A percentile compares a stretch with the other conserved stretches of the same genome.
Conservation (phyloP, 1,140 invertebrate genomes). For the Copidosoma floridanum region DNA sequence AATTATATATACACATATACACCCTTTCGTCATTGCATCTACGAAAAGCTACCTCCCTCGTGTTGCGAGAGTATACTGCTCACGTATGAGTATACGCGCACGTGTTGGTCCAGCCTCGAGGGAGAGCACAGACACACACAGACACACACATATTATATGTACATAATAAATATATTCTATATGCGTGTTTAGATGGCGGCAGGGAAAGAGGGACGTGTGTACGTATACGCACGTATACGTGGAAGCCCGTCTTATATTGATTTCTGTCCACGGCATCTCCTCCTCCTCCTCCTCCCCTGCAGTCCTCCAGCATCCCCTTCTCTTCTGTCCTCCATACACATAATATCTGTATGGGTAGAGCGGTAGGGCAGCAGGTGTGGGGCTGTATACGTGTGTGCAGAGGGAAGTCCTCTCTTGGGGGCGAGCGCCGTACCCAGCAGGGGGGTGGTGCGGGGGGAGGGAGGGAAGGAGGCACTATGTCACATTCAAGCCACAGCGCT, state of each 20-base stretch:
- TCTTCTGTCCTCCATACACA: neutral
- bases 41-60: too few relatives aligned
- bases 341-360: too few relatives aligned
- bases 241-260: constrained; percentile 55
- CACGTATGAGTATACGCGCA: too few relatives aligned
- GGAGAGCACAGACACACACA: constrained; percentile 30
- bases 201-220: constrained; percentile 24
- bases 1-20: too few relatives aligned
- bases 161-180: too few relatives aligned
- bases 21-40: too few relatives aligned
- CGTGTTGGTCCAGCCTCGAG: constrained; percentile 53
- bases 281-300: constrained; percentile 23
- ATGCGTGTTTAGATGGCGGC: too few relatives aligned
- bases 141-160: too few relatives aligned
- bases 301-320: constrained; percentile 16
- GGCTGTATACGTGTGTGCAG: too few relatives aligned
- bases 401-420: constrained; percentile 32
- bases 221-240: too few relatives aligned
- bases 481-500: constrained; percentile 52
- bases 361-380: constrained; percentile 47
- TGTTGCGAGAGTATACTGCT: too few relatives aligned
- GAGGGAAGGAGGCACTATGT: constrained; percentile 53
- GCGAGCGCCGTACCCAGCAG: too few relatives aligned
- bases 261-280: constrained; percentile 53
- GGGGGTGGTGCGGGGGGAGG: constrained; percentile 40